Conservation (phyloP, 2,888 invertebrate species). For the Ochropacha duplaris region DNA sequence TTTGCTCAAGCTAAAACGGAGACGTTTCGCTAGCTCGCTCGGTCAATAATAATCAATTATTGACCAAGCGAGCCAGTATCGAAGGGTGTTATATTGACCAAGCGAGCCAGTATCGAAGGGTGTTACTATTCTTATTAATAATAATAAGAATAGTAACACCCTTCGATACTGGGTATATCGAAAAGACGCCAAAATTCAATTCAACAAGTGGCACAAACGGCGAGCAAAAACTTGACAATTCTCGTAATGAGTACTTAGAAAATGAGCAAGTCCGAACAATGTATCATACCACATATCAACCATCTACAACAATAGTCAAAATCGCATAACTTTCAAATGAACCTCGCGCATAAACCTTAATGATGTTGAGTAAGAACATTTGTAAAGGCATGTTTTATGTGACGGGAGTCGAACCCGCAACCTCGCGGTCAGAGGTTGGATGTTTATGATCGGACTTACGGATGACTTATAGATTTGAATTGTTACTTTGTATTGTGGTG, state of each 20-base stretch:
- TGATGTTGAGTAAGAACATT: conserved; percentile 26
- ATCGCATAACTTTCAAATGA: background rate
- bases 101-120: too few species aligned
- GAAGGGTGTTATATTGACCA: too few species aligned
- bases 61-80: too few species aligned
- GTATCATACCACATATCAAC: background rate
- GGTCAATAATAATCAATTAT: too few species aligned
- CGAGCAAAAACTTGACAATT: background rate
- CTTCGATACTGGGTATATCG: too few species aligned
- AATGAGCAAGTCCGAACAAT: too few species aligned
- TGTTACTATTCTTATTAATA: too few species aligned
- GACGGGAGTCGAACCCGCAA: conserved; percentile 32
- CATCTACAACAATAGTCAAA: conserved; percentile 5
- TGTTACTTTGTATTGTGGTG: conserved; percentile 3
- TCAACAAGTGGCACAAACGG: background rate
- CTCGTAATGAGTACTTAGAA: background rate
- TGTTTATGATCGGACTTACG: conserved; percentile 43
- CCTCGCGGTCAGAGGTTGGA: conserved; percentile 44
- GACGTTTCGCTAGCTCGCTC: too few species aligned
- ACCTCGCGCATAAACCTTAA: conserved; percentile 11
- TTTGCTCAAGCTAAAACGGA: too few species aligned
- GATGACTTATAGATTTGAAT: conserved; percentile 26
- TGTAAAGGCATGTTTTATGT: conserved; percentile 35
- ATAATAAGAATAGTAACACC: too few species aligned
- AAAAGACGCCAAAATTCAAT: too few species aligned